Base-by-base conservation (phyloP, 2,888 invertebrate genomes). In the Leistus spinibarbis region DNA sequence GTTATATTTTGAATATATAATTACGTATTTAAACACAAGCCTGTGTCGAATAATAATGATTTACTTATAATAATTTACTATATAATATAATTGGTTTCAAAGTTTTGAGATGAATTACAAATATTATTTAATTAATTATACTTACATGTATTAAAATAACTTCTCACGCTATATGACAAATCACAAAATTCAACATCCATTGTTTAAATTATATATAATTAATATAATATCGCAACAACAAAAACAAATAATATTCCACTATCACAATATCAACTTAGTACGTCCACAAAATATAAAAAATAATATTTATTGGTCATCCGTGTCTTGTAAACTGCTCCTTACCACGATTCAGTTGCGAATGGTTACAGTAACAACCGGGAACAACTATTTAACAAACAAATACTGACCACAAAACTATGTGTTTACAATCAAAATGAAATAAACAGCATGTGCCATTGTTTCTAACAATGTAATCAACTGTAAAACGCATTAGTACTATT, bases 141-240 rank as follows among this genome's bases (percentile, higher is more conserved):
- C 67, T 73, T 54, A 73, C 73, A 65, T 54, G 67, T 57, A 27
- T 63, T 67, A 62, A 67, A 73, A 57, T 57, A 40, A 9, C 60
- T 73, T 53, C 62, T 57, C 20, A 73, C 73, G 4, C 27, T 67
- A 75, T 69, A 75, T 60, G 54, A 69, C 24, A 75, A 63, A 69
- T 75, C 56, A 64, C 54, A 63, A 75, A 75, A 75, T 54, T 75
- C 75, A 3, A 75, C 53, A 27, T 75, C 75, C 75, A 75, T 75
- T 69, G 23, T 64, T 24, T 24, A 20, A 10, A 1, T 9, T 10
- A n/a, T 20, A 63, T 19, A 63, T 57, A n/a, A n/a, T n/a, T n/a
- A n/a, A n/a, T n/a, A n/a, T n/a, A n/a, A n/a, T n/a, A n/a, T n/a
- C n/a, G n/a, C n/a, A n/a, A n/a, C n/a, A n/a, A n/a, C n/a, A n/a